Evolutionary conservation across 2,888 invertebrate species (phyloP).

Genomic region (Itoplectis maculator): DNA sequence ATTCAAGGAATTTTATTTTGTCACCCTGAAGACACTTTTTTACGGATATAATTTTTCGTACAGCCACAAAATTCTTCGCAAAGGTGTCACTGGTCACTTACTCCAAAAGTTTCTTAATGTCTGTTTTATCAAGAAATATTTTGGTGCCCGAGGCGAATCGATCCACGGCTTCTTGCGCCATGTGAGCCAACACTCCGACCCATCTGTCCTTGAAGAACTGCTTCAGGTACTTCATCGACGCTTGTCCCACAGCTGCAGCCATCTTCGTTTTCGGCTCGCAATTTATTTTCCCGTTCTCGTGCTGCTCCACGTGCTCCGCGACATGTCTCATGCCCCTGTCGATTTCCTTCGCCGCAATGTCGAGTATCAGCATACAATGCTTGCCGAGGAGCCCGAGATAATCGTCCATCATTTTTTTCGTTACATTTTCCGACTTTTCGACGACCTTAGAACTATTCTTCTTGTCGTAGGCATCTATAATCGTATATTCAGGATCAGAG

Average conservation of each 20-base stretch:
- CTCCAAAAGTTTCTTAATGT: not conserved
- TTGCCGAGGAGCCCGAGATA: constrained; percentile 41
- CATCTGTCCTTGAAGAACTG: constrained; percentile 57
- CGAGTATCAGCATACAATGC: constrained; percentile 36
- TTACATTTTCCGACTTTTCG: not conserved
- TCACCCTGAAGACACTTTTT: constrained; percentile 13
- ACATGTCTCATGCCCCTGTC: constrained; percentile 42
- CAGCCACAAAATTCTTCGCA: not conserved
- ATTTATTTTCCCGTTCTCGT: constrained; percentile 54
- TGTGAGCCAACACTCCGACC: constrained; percentile 54
- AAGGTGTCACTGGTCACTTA: not conserved
- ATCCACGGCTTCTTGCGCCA: constrained; percentile 61
- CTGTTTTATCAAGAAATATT: constrained; percentile 16
- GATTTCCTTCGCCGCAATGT: constrained; percentile 53
- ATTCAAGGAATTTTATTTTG: not conserved
- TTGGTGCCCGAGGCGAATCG: constrained; percentile 40
- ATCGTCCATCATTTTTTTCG: constrained; percentile 2
- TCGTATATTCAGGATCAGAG: not conserved
- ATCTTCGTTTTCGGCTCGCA: constrained; percentile 33
- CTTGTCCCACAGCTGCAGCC: constrained; percentile 25
- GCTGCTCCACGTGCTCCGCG: constrained; percentile 30
- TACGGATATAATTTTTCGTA: not conserved
- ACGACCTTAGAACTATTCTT: not conserved
- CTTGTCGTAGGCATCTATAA: not conserved
- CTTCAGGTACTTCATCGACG: constrained; percentile 28